These are phyloP conservation scores for Dyspetes luteomarginatus DNA, from an alignment of 2,888 invertebrate genomes.

Conservation along the genomic window DNA sequence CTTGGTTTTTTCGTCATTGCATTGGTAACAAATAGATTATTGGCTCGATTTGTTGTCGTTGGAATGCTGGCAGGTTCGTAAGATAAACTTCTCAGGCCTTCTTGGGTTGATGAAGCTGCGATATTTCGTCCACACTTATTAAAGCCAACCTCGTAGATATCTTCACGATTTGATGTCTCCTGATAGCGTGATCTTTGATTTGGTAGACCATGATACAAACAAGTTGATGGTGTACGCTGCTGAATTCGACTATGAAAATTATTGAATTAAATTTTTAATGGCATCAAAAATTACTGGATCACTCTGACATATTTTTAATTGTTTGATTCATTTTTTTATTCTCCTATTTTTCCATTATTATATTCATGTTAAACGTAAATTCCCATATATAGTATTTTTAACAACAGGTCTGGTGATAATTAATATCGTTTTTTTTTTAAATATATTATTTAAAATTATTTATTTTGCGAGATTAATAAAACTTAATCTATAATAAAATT, in stretches of 20 bases:
- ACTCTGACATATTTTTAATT: slow-evolving; percentile 3
- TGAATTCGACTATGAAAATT: slow-evolving; percentile 20
- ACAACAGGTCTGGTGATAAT: no score
- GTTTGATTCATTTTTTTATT: not conserved
- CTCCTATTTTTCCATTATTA: not conserved
- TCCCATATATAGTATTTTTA: no score
- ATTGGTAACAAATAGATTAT: slow-evolving; percentile 26
- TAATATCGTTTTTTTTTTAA: no score
- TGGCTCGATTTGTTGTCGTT: slow-evolving; percentile 43
- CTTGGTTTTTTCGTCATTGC: slow-evolving; percentile 17
- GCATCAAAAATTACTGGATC: not conserved
- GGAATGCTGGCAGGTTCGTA: slow-evolving; percentile 42
- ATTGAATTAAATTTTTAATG: not conserved
- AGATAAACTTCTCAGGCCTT: slow-evolving; percentile 52
- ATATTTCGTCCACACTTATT: slow-evolving; percentile 32
- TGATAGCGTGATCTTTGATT: slow-evolving; percentile 37
- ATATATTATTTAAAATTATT: no score
- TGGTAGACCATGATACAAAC: slow-evolving; percentile 30
- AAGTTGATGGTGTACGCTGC: slow-evolving; percentile 14
- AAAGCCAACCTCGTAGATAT: slow-evolving; percentile 45
- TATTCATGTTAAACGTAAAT: not conserved
- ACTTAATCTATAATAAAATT: no score
- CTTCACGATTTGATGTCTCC: slow-evolving; percentile 23
- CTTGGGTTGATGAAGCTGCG: slow-evolving; percentile 38
- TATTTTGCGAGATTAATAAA: no score